Conservation (phyloP, 2,113 vertebrate genomes). For the Eurystomus gularis region DNA sequence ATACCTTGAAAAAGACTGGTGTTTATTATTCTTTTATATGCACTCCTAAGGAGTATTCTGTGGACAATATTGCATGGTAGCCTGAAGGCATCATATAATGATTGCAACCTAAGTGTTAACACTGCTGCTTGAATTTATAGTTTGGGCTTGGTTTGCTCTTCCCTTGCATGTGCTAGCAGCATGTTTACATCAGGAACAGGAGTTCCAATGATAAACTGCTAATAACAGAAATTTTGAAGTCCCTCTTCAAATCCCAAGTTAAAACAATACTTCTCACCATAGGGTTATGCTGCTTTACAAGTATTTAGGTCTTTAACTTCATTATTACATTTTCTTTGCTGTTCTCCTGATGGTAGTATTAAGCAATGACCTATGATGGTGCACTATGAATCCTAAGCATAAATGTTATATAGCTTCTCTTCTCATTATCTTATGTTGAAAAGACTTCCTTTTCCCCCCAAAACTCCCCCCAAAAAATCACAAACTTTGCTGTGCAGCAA, state of each 20-base stretch:
- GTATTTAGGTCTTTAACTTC: not conserved
- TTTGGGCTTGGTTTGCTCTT: not conserved
- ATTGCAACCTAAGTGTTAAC: not conserved
- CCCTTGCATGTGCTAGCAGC: not conserved
- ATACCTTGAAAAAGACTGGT: not conserved
- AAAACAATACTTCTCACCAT: not conserved
- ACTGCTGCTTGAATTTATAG: not conserved
- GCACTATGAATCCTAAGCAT: not conserved
- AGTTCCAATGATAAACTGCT: not conserved
- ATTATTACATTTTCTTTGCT: not conserved
- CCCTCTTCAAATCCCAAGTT: not conserved
- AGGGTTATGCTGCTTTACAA: not conserved
- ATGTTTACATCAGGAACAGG: not conserved
- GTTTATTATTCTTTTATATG: not conserved
- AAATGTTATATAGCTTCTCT: not conserved
- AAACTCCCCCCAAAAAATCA: not conserved
- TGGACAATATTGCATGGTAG: not conserved
- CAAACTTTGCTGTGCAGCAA: not conserved
- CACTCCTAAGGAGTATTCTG: not conserved
- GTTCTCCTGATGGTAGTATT: not conserved
- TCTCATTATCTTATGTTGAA: not conserved
- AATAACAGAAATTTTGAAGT: not conserved
- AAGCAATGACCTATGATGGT: not conserved
- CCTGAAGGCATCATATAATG: not conserved
- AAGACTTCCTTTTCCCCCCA: not conserved